These are phyloP conservation scores for mouse (Mus musculus) DNA, from an alignment of 2,113 vertebrate genomes.

Conservation along the genomic window GRCm39 chr3:59112501-59113000, in stretches of 20 bases:
- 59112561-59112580: neutral
- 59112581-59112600: neutral
- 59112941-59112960: neutral
- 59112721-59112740: neutral
- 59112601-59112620: constrained; percentile 1
- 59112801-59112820: neutral
- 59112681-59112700: neutral
- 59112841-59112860: neutral
- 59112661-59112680: neutral
- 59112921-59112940: neutral
- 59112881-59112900: too few species aligned
- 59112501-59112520: neutral
- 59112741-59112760: neutral
- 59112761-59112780: too few species aligned
- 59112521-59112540: neutral
- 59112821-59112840: neutral
- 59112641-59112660: neutral
- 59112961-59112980: neutral
- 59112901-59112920: neutral
- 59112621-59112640: neutral
- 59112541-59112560: neutral
- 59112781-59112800: too few species aligned
- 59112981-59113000: neutral
- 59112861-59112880: too few species aligned
- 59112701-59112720: neutral